These are phyloP conservation scores for Lordiphosa mommai DNA, from an alignment of 1,140 invertebrate genomes.

Conservation along the genomic window DNA sequence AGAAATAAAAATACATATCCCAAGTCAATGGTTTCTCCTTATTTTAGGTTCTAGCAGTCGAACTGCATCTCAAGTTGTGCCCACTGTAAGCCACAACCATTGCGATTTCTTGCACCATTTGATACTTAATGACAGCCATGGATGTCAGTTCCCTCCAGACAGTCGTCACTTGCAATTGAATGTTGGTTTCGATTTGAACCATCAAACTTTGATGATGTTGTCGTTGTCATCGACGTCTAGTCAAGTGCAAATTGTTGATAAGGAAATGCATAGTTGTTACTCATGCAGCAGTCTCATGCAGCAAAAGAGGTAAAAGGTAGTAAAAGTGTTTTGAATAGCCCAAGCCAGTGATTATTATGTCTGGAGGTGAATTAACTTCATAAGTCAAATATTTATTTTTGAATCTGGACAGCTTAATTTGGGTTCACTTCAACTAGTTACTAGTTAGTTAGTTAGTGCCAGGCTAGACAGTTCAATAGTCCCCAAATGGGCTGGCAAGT, in stretches of 20 bases:
- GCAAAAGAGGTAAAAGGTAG: too few species aligned
- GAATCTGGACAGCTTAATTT: neutral
- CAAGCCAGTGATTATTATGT: too few species aligned
- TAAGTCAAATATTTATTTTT: neutral
- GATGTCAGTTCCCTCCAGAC: neutral
- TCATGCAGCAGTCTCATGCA: conserved; percentile 3
- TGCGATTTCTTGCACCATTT: conserved; percentile 61
- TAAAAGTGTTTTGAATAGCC: too few species aligned
- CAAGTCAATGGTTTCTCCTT: too few species aligned
- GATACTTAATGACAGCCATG: conserved; percentile 37
- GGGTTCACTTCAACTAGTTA: too few species aligned
- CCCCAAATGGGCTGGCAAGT: conserved; percentile 31
- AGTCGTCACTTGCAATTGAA: conserved; percentile 33
- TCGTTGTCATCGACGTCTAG: conserved; percentile 35
- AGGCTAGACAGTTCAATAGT: conserved; percentile 23
- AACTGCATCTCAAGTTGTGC: neutral
- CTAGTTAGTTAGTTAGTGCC: neutral
- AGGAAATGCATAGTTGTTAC: conserved; percentile 51
- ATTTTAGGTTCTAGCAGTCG: neutral
- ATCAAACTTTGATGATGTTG: neutral
- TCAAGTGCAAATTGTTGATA: conserved; percentile 58
- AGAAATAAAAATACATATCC: too few species aligned
- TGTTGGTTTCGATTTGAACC: conserved; percentile 37
- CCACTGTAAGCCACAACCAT: conserved; percentile 23
- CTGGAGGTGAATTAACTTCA: too few species aligned